Evolutionary conservation across 2,888 invertebrate genomes (phyloP), one percentile per base, ranked within the genome.

Genomic region (Troides helena): DNA sequence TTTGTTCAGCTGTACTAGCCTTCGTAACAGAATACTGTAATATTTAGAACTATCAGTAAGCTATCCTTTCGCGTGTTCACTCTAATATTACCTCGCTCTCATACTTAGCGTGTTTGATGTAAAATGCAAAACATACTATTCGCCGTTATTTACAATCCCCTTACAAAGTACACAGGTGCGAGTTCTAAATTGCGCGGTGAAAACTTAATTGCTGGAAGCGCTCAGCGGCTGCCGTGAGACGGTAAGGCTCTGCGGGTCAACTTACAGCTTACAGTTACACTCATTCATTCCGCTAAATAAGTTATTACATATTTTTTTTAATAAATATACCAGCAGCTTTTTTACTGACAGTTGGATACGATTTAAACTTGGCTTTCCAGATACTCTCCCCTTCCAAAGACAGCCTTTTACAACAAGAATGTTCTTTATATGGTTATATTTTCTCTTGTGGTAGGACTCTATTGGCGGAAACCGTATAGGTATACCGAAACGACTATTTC

Each of bases 121-220:
- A 61, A 61, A 67, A 67, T 67, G 46, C 61, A 67, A 53, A 61
- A 61, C 39, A 39, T 60, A 50, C 53, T 30, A 53, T 67, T 67
- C 50, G 53, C 50, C 36, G 67, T 61, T 60, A 67, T 67, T 67
- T 67, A 74, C 73, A 75, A 72, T 74, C 74, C 78, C 79, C 78
- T 82, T 84, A 82, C 84, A 81, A 83, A 81, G 84, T 82, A 80
- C 78, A 77, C 85, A 86, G 86, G 85, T 86, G 85, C 85, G 85
- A 83, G 81, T 78, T 76, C 81, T 67, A 67, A 83, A 85, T 83
- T 81, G 81, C 82, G 81, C 76, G 81, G 84, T 80, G 80, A 79
- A 76, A 79, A 81, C 81, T 81, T 84, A 85, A 85, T 84, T 81
- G 84, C 78, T 73, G 66, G 59, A 67, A 67, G 61, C 36, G 67